A percentile compares a stretch with the other conserved stretches of the same genome.
These are phyloP conservation scores for Perca schrenkii DNA, from an alignment of 2,113 vertebrate species.

Conservation along the genomic window DNA sequence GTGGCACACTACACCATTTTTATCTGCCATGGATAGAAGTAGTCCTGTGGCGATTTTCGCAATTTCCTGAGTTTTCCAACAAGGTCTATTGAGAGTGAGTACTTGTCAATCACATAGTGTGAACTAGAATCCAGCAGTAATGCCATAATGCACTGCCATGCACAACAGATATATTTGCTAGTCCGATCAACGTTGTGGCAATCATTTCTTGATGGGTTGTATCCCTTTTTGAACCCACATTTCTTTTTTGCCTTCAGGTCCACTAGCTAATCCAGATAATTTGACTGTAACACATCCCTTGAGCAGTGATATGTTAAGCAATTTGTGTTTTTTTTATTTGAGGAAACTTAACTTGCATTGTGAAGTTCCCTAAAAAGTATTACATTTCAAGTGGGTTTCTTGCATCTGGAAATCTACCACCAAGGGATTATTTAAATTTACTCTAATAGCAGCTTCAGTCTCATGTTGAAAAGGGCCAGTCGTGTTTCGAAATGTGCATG, in stretches of 20 bases:
- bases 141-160: not conserved
- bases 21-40: constrained; percentile 55
- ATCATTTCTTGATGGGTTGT: not conserved
- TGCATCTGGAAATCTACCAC: not conserved
- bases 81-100: constrained; percentile 53
- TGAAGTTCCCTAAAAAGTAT: not conserved
- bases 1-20: constrained; percentile 41
- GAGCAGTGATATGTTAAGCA: not conserved
- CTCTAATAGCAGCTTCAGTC: not conserved
- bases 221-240: not conserved
- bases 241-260: not conserved
- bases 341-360: not conserved
- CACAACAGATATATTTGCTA: constrained; percentile 20
- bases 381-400: not conserved
- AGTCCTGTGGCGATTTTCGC: constrained; percentile 64
- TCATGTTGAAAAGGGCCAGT: not conserved
- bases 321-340: not conserved
- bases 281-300: not conserved
- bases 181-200: not conserved
- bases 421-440: not conserved
- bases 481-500: not conserved
- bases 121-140: constrained; percentile 28
- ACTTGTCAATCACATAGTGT: constrained; percentile 61
- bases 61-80: constrained; percentile 70
- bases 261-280: not conserved